Base-by-base conservation (phyloP, 2,797 vertebrate genomes). In the Sternarchorhynchus goeldii region DNA sequence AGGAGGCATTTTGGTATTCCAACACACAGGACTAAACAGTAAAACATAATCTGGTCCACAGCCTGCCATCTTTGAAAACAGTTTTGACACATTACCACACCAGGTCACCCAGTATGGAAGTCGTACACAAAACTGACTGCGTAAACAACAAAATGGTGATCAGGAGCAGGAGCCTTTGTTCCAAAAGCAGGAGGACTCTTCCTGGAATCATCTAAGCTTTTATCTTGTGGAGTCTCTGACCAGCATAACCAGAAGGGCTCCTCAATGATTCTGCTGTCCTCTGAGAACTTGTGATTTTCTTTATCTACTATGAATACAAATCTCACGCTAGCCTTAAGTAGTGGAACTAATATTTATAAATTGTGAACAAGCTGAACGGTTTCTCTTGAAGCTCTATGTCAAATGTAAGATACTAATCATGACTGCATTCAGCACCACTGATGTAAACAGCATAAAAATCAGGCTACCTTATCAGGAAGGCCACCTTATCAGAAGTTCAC, bases 381-480 rank as follows among this genome's bases (percentile, higher is more conserved):
- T 45, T 45, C 6, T 84, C 73, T 75, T 84, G 76, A 83, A 81
- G 83, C 76, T 82, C 77, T 16, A 81, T 79, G 81, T 84, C 84
- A 79, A 57, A 83, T 85, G 86, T 62, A 77, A 79, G 85, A 73
- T 77, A 86, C 83, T 32, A 56, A 83, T 69, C 62, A 73, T 69
- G 25, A 39, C 45, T 55, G 18, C 16, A 32, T 83, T 74, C 82
- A 56, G 68, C 70, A 75, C 50, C 3, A 57, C 8, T 59, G 75
- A 31, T 18, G 29, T 31, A 71, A 84, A 83, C 69, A 73, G 77
- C 71, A 75, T 64, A 67, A 25, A 25, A 25, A 25, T 25, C 25
- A 25, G 25, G 25, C 25, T 25, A 25, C 25, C 25, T 25, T 25
- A 25, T 69, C 32, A 6, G 59, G 34, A 64, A 57, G 56, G 56